Base-by-base conservation (phyloP, 1,140 invertebrate genomes). In the Zelostemma sp. region DNA sequence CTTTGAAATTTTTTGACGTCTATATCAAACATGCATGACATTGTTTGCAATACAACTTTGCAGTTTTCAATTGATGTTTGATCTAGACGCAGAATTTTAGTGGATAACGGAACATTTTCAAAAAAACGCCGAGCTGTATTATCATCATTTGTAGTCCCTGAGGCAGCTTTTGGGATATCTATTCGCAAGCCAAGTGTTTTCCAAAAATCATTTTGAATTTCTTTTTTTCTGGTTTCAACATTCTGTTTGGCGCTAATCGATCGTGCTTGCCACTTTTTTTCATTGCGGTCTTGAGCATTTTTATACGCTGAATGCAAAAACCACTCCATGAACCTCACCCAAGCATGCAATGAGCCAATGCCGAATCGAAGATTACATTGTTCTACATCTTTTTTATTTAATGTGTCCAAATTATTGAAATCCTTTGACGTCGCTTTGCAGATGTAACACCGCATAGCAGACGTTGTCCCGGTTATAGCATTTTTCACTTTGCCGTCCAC, bases 91-190 rank as follows among this genome's bases (percentile, higher is more conserved):
- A 56, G 31, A 58, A 61, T 59, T 50, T 53, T 19, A 6, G 59
- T 54, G 14, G 54, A 48, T 38, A 45, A 16, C 17, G 21, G 9
- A 2, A 53, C 21, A 56, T 69, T 65, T 25, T 59, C 21, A 12
- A 75, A 75, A 63, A 75, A 75, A 16, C 70, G 12, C 14, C 70
- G 12, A 35, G 47, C 56, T 1, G 72, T 74, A 35, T 69, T 74
- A 11, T 65, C 59, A 35, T 73, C 70, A 28, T 72, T 75, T 3
- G 65, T 66, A 8, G 46, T 69, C 12, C 73, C 73, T 14, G 25
- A 16, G 35, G 57, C 60, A 21, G 25, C 14, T 70, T 73, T 68
- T 0, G 68, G 63, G 1, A 62, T 35, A 59, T 60, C 58, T 35
- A 72, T 50, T 11, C 54, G 31, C 21, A 72, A 63, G 6, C 58